Percentiles rank a stretch among this genome's conserved stretches.
These are phyloP conservation scores for Ranitomeya variabilis DNA, from an alignment of 2,113 vertebrate genomes.

Conservation along the genomic window DNA sequence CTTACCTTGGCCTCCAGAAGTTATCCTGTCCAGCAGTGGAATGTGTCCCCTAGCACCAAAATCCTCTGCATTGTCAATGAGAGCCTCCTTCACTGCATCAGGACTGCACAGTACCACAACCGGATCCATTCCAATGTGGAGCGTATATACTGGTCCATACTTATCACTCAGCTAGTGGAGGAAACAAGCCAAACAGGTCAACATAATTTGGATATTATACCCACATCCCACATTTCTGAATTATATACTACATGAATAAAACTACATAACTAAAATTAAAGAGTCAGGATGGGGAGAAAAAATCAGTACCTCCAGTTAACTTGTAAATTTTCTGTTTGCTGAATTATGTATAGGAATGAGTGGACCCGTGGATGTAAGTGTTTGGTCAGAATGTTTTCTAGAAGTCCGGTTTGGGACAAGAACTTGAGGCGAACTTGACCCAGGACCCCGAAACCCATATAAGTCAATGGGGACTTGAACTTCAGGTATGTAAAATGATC, in stretches of 20 bases:
- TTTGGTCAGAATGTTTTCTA: too few relatives aligned
- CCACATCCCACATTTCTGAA: background rate
- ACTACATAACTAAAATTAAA: too few relatives aligned
- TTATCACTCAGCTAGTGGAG: slow-evolving; percentile 63
- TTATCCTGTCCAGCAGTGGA: slow-evolving; percentile 57
- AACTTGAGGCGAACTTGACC: too few relatives aligned
- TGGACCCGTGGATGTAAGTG: too few relatives aligned
- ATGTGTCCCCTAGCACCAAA: background rate
- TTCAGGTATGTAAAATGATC: too few relatives aligned
- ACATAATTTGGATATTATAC: background rate
- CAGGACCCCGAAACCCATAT: too few relatives aligned
- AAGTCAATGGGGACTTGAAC: too few relatives aligned
- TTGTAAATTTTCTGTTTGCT: too few relatives aligned
- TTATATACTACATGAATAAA: background rate
- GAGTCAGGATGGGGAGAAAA: background rate
- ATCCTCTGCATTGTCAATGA: slow-evolving; percentile 64
- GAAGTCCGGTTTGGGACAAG: too few relatives aligned
- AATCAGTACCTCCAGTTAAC: background rate
- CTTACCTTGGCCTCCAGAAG: slow-evolving; percentile 61
- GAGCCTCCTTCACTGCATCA: slow-evolving; percentile 66
- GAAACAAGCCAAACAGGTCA: background rate
- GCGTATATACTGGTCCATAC: slow-evolving; percentile 61
- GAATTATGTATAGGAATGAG: too few relatives aligned
- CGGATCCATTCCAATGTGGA: slow-evolving; percentile 63
- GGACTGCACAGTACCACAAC: slow-evolving; percentile 66